Conservation (phyloP, 92 coral and sea anemone species). For the Palythoa heliodiscus region DNA sequence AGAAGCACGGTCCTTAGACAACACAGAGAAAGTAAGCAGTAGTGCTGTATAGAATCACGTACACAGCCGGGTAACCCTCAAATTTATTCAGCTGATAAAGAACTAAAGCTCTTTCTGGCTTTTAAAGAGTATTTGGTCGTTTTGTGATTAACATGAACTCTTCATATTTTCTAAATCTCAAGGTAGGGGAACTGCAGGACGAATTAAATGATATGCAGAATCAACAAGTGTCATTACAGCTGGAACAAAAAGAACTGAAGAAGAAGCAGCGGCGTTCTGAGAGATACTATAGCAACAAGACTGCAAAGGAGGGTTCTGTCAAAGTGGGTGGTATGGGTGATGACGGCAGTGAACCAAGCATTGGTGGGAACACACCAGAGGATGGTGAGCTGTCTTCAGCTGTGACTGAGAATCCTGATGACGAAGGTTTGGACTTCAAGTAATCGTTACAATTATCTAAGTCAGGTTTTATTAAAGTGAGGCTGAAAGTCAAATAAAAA, state of each 20-base stretch:
- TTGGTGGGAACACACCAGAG: slow-evolving; percentile 26
- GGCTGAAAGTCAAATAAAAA: no score
- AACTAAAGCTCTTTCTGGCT: no score
- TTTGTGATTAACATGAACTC: neutral
- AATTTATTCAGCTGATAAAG: no score
- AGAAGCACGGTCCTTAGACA: slow-evolving; percentile 70
- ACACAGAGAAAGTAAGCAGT: slow-evolving; percentile 54
- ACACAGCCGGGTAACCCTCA: no score
- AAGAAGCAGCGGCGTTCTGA: slow-evolving; percentile 97
- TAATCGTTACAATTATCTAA: neutral
- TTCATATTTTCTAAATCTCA: neutral
- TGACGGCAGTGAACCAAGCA: slow-evolving; percentile 54
- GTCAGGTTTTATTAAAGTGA: no score
- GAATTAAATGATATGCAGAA: slow-evolving; percentile 73
- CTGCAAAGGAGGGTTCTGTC: slow-evolving; percentile 63
- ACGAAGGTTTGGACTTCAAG: slow-evolving; percentile 20
- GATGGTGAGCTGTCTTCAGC: slow-evolving; percentile 25
- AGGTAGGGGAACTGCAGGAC: slow-evolving; percentile 69
- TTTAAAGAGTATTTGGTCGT: neutral
- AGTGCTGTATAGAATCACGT: no score
- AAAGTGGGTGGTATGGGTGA: slow-evolving; percentile 41
- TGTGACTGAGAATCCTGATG: slow-evolving; percentile 33
- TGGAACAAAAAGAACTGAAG: slow-evolving; percentile 89
- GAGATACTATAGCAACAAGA: slow-evolving; percentile 86
- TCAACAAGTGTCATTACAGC: slow-evolving; percentile 68